Evolutionary conservation across 2,113 vertebrate species (phyloP), one percentile per base, ranked within the genome.

Genomic region (Eclectus roratus): DNA sequence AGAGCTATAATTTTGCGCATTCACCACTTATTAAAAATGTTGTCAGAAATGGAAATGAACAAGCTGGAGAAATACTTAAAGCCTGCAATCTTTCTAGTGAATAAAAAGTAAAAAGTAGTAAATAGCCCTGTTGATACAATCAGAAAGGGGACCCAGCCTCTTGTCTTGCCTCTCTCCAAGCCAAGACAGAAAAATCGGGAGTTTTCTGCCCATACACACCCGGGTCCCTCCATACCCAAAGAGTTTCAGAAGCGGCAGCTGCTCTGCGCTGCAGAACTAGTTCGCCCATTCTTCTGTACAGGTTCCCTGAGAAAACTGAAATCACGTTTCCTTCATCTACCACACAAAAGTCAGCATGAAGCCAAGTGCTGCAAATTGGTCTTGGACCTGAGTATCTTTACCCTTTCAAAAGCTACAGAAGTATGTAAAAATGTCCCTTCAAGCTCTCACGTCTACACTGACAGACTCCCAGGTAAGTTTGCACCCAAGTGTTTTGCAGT

Each of bases 41-140:
- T 91, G n/a, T 82, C 84, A 89, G 84, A 85, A 87, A 92, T n/a
- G 6, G 77, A 94, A 93, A 94, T 37, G 11, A 88, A 44, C 71
- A 90, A 78, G 69, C 46, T 7, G 35, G 55, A 87, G 74, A 89
- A 85, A 66, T 17, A 85, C 25, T 92, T 37, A 41, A 39, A 85
- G 61, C 50, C 37, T 58, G 19, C 53, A 53, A 69, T 13, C 9
- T 17, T 82, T 71, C 29, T 55, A 66, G 25, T 1, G 6, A 52
- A 73, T 6, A 76, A 61, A 86, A 77, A 77, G 31, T 37, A 82
- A 47, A 76, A 56, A 23, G 15, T 13, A 65, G 18, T 52, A 65
- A 49, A 61, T 33, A 56, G 43, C 76, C 39, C 44, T 33, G 19
- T 29, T 46, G 23, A 10, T 11, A 7, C 9, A 19, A 33, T 21